Percentiles rank a stretch among this genome's conserved stretches.
phyloP scores from a whole-genome alignment of 2,888 invertebrate genomes.

The Hoplodrina blanda region DNA sequence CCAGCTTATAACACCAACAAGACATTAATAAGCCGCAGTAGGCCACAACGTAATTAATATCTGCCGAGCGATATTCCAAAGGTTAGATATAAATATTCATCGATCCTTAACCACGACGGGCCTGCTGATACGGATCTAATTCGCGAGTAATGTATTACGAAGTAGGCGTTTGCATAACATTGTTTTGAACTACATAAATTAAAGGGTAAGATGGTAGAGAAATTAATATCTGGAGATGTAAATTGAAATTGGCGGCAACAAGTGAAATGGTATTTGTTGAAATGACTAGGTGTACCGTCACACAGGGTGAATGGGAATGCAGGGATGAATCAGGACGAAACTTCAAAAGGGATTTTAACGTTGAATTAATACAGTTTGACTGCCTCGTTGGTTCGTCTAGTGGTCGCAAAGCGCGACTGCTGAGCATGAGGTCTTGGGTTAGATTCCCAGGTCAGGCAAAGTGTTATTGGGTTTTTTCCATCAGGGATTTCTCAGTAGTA shows the following conservation, averaged over 20 bases:
- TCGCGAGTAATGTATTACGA: conserved; percentile 52
- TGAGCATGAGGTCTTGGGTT: too few relatives aligned
- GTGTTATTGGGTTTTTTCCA: too few relatives aligned
- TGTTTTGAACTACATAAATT: conserved; percentile 37
- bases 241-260: conserved; percentile 47
- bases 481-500: too few relatives aligned
- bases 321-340: too few relatives aligned
- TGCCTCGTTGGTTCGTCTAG: too few relatives aligned
- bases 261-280: conserved; percentile 6
- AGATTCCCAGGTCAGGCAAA: too few relatives aligned
- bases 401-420: too few relatives aligned
- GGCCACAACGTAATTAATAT: conserved; percentile 74
- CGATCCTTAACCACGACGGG: conserved; percentile 46
- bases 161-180: conserved; percentile 57
- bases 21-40: conserved; percentile 49
- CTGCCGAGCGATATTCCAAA: conserved; percentile 65
- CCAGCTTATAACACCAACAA: conserved; percentile 15
- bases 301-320: too few relatives aligned
- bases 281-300: not conserved
- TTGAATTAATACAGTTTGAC: too few relatives aligned
- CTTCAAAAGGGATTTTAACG: too few relatives aligned
- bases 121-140: conserved; percentile 59
- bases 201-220: conserved; percentile 18
- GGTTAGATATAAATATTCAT: conserved; percentile 78
- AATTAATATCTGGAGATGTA: conserved; percentile 41